Base-by-base conservation (phyloP, 2,888 invertebrate species). In the Osedax frankpressi region DNA sequence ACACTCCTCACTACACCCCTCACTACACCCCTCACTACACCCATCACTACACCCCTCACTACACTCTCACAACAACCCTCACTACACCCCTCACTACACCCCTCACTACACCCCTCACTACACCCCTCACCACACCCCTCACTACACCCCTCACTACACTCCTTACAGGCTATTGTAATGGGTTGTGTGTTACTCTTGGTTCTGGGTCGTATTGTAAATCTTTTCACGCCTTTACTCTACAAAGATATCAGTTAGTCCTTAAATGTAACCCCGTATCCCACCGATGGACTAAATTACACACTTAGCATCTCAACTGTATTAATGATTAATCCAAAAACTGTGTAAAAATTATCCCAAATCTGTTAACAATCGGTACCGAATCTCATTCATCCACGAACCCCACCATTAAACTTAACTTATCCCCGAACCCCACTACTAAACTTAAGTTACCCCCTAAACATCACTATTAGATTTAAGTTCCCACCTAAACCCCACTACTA, bases 141-240 rank as follows among this genome's bases (percentile, higher is more conserved):
- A 11, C 44, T 44, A 44, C 19, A 44, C 44, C 44, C 44, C 44
- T 19, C 44, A 19, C 44, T 44, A 44, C 44, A 19, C 44, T 19
- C 19, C 44, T 11, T 19, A 44, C 44, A 44, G 44, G 44, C 11
- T 6, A 30, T 11, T 75, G 94, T 97, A 0, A 74, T 93, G 25
- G 80, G 92, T 74, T 96, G 96, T 84, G 87, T 97, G 60, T 3
- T 88, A 0, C 85, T 93, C 11, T 87, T 98, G 69, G 83, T 89
- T 11, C 88, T 87, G 19, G 96, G 95, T 24, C 88, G 97, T 80
- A 89, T 89, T 0, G 89, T 93, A 78, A 97, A 96, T 86, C 87
- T 97, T 1, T 92, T 89, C 82, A 92, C 95, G 72, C 97, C 96
- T 65, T 89, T 97, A 81, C 95, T 93, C 85, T 92, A 91, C 84